These are phyloP conservation scores for Trichogramma evanescens DNA, from an alignment of 2,888 invertebrate species.

Conservation along the genomic window DNA sequence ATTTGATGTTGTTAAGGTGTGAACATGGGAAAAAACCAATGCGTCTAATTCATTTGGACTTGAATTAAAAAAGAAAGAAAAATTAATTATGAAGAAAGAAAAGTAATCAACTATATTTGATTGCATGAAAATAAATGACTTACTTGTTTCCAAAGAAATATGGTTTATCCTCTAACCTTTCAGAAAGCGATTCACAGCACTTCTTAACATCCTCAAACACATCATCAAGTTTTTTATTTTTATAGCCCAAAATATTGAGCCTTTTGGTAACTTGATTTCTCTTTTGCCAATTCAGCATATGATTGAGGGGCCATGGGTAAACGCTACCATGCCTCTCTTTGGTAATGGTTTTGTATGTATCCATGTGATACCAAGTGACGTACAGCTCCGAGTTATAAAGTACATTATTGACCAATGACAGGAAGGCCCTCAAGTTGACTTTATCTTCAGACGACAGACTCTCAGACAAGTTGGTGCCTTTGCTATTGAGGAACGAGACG, in stretches of 20 bases:
- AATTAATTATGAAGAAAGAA: background rate
- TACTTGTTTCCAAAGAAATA: conserved; percentile 77
- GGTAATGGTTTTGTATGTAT: conserved; percentile 75
- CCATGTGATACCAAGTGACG: conserved; percentile 78
- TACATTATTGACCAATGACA: conserved; percentile 82
- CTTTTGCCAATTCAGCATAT: conserved; percentile 73
- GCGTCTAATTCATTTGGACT: conserved; percentile 74
- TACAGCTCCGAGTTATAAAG: conserved; percentile 88
- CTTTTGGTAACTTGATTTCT: conserved; percentile 62
- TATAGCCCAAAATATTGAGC: conserved; percentile 76
- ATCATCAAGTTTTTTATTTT: conserved; percentile 68
- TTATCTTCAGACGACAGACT: conserved; percentile 68
- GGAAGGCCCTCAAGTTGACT: conserved; percentile 89
- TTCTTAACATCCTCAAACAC: conserved; percentile 70
- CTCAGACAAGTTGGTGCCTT: conserved; percentile 70
- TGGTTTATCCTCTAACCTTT: conserved; percentile 69
- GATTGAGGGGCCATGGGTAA: conserved; percentile 88
- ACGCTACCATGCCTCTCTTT: conserved; percentile 79
- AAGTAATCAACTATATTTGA: background rate
- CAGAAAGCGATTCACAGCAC: conserved; percentile 81
- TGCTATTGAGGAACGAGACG: conserved; percentile 79
- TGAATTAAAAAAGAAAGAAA: conserved; percentile 20
- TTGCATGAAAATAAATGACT: conserved; percentile 39
- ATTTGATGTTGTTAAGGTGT: conserved; percentile 47
- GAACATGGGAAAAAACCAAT: conserved; percentile 63